Base-by-base conservation (phyloP, 2,888 invertebrate species). In the Dioctria rufipes region DNA sequence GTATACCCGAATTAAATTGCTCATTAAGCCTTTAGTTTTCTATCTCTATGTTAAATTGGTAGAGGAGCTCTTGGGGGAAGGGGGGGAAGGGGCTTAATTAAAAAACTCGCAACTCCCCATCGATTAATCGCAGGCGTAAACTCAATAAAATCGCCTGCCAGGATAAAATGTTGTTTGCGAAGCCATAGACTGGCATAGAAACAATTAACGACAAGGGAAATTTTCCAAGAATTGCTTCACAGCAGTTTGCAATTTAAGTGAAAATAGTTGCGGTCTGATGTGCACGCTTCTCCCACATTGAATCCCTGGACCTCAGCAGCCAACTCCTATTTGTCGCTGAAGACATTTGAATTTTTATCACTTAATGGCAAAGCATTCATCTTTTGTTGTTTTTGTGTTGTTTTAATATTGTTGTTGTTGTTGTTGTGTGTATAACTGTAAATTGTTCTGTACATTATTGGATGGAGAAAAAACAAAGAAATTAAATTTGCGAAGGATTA, bases 41-140 rank as follows among this genome's bases (percentile, higher is more conserved):
- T 51, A 37, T 40, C 65, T 42, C 25, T 25, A 25, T 25, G 25
- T 0, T 25, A 25, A 25, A 25, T 25, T n/a, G n/a, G n/a, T n/a
- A n/a, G n/a, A n/a, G n/a, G n/a, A n/a, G n/a, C n/a, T n/a, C n/a
- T n/a, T n/a, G n/a, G n/a, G n/a, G n/a, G n/a, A n/a, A n/a, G 25
- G 25, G 25, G 25, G 1, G 25, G 25, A 25, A 13, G 49, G 49
- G 65, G 80, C 67, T 67, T 81, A 81, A 81, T 80, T 80, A 80
- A 75, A 25, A 75, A 75, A 78, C 66, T 78, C 80, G 25, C 78
- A 49, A 81, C 75, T 49, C 25, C 43, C 71, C 80, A 80, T 81
- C 81, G 81, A 81, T 81, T 81, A 81, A 81, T 81, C 81, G 81
- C 81, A 78, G 65, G 80, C 81, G 80, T 78, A 81, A 81, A 71